Base-by-base conservation (phyloP, 2,888 invertebrate genomes). In the Ditylenchus weischeri region DNA sequence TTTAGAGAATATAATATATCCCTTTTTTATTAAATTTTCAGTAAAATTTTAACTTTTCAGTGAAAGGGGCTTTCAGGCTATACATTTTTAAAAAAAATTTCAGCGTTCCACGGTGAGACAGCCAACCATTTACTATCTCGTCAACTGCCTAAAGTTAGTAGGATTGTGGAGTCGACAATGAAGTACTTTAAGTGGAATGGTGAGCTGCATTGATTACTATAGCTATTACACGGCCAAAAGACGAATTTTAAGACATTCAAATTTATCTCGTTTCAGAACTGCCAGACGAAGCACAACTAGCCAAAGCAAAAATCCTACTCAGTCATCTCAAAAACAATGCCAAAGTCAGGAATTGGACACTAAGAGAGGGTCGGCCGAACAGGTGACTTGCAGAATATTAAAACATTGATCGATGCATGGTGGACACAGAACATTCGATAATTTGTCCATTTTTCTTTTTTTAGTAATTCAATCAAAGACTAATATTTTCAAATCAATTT, bases 271-370 rank as follows among this genome's bases (percentile, higher is more conserved):
- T 43, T 15, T 43, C 15, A 43, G 43, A 68, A 36, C 70, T 82
- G 48, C 68, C 79, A 0, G 75, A 76, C 62, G 82, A 82, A 61
- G 70, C 70, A 58, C 80, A 79, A 61, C 73, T 82, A 69, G 74
- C 75, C 63, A 81, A 81, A 66, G 79, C 78, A 13, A 77, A 78
- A 50, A 69, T 78, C 13, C 66, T 75, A 13, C 68, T 79, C 23
- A 66, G 76, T 58, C 82, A 82, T 70, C 72, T 82, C 64, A 82
- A 82, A 68, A 82, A 82, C 73, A 82, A 82, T 63, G 80, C 82
- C 21, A 82, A 82, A 67, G 82, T 82, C 38, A 74, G 82, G 49
- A 82, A 82, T 65, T 82, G 82, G 82, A 82, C 82, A 0, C 71
- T 82, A 48, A 69, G 81, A 29, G 82, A 82, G 64, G 82, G 82